Evolutionary conservation across 1,140 invertebrate genomes (phyloP).

Genomic region (Orchestia grillus): DNA sequence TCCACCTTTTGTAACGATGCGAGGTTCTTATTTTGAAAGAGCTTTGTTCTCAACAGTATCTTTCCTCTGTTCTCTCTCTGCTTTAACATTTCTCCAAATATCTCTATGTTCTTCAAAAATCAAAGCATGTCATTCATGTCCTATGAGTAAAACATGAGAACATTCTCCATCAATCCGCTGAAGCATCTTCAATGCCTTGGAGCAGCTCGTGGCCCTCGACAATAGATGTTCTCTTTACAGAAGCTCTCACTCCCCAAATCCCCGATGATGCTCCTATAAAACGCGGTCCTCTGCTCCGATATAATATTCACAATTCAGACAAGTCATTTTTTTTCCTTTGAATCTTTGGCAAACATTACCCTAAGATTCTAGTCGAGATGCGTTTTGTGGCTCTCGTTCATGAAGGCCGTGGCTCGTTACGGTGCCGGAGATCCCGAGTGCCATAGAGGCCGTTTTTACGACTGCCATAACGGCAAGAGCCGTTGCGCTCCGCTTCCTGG

Average conservation of each 20-base stretch:
- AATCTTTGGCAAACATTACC: conserved; percentile 54
- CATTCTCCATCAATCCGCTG: not conserved
- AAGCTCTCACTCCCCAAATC: conserved; percentile 38
- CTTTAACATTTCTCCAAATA: not conserved
- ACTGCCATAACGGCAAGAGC: conserved; percentile 48
- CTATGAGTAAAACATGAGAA: not conserved
- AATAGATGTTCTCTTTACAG: conserved; percentile 33
- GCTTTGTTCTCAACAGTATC: not conserved
- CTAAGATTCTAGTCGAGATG: conserved; percentile 17
- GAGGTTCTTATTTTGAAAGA: not conserved
- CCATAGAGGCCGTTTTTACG: conserved; percentile 53
- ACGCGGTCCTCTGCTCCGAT: conserved; percentile 18
- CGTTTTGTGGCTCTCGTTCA: conserved; percentile 52
- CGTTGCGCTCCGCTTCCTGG: conserved; percentile 41
- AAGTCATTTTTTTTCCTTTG: conserved; percentile 37
- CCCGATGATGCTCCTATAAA: conserved; percentile 43
- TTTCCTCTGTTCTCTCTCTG: not conserved
- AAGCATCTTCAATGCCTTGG: not conserved
- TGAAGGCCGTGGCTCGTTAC: conserved; percentile 52
- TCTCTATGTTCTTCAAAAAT: not conserved
- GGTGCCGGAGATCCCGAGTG: conserved; percentile 43
- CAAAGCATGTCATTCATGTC: not conserved
- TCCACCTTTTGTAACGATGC: not conserved
- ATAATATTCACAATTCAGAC: conserved; percentile 24
- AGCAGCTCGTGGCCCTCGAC: not conserved